Evolutionary conservation across 2,113 vertebrate species (phyloP).

Genomic region (Alethe diademata): DNA sequence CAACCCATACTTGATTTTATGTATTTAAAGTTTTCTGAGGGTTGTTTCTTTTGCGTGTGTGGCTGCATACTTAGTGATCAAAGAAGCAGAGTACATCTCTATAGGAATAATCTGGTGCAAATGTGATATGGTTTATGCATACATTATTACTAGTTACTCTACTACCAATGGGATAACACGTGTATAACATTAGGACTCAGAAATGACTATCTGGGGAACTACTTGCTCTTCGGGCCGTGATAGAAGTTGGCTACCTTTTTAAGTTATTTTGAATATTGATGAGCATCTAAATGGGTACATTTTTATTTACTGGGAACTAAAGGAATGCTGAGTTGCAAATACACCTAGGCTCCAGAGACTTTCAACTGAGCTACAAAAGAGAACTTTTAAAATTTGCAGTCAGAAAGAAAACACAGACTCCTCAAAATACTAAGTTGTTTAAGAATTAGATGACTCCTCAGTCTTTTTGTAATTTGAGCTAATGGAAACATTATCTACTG

Average conservation of each 20-base stretch:
- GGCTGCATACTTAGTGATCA: neutral
- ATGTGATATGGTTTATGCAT: neutral
- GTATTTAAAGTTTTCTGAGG: neutral
- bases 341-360: neutral
- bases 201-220: neutral
- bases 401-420: neutral
- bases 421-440: neutral
- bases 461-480: neutral
- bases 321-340: neutral
- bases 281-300: neutral
- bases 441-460: neutral
- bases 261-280: neutral
- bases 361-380: neutral
- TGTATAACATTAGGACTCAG: neutral
- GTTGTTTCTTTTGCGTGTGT: neutral
- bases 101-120: neutral
- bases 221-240: neutral
- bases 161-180: rapidly evolving
- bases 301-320: neutral
- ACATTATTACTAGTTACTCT: neutral
- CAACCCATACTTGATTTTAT: no score
- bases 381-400: neutral
- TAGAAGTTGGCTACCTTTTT: neutral
- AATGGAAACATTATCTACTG: neutral
- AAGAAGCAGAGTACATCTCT: neutral